Percentiles rank a stretch among this genome's conserved stretches.
Evolutionary conservation across 2,797 vertebrate genomes (phyloP).

Genomic region (Sitta carolinensis): DNA sequence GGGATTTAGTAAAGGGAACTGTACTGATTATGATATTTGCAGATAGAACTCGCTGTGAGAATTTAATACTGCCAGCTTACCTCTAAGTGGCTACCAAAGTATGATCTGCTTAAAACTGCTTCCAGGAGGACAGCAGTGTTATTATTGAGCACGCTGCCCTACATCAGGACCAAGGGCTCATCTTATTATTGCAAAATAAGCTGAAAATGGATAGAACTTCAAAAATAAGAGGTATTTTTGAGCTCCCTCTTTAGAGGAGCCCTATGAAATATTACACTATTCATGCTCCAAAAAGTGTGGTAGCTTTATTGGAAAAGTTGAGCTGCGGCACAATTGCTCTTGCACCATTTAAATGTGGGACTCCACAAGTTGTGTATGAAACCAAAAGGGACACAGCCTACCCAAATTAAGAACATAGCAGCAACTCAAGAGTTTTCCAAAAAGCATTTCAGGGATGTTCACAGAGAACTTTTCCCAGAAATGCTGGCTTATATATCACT

Average conservation of each 20-base stretch:
- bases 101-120: not conserved
- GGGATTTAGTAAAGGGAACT: not conserved
- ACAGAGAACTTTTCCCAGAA: constrained; percentile 25
- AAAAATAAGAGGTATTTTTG: not conserved
- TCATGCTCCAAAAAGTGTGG: not conserved
- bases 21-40: not conserved
- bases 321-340: not conserved
- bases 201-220: not conserved
- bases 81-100: not conserved
- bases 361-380: not conserved
- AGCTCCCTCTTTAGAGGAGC: not conserved
- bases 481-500: not conserved
- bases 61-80: not conserved
- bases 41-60: not conserved
- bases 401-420: not conserved
- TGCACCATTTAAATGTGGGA: not conserved
- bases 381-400: not conserved
- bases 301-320: not conserved
- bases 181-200: not conserved
- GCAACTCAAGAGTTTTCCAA: not conserved
- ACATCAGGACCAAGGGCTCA: not conserved
- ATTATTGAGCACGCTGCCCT: not conserved
- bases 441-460: not conserved
- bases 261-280: not conserved
- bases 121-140: not conserved